Evolutionary conservation across 2,797 vertebrate species (phyloP), one percentile per base, ranked within the genome.

Genomic region (Iguana delicatissima): DNA sequence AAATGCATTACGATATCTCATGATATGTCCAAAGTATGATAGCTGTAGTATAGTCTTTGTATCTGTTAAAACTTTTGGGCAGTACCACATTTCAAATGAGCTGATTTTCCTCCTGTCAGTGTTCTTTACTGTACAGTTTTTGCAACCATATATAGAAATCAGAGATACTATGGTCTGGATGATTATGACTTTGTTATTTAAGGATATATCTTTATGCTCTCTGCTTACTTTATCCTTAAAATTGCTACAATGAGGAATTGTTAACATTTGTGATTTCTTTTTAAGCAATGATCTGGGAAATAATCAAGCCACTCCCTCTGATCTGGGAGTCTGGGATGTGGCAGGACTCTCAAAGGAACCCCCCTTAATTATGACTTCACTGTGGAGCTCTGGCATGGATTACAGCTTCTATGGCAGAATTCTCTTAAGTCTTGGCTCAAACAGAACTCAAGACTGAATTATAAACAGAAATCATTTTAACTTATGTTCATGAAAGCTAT

Each of bases 381-480:
- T 90, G 55, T 62, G 22, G 77, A 73, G 29, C 9, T 81, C 46
- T 74, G 35, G 26, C 64, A 90, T 24, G 4, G 64, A 73, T 38
- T 73, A 59, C 13, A 86, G 13, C 5, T 74, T 52, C 38, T 55
- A 81, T 50, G 12, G 38, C 13, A 72, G 72, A 57, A 14, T 24
- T n/a, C 7, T 35, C 13, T 4, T 74, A 42, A 82, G 42, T 90
- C 26, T 42, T 81, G 14, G 57, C 55, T 32, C 57, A 86, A 80
- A 59, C 22, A 64, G 22, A 64, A 38, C 42, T 76, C 79, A 74
- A 38, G 14, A 82, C 13, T 55, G 26, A 82, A 82, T 29, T 80
- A 57, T 91, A 94, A 90, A 85, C 16, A 0, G 57, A 85, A 90
- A 5, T 38, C 79, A 87, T 85, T 87, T 91, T 90, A 72, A 86